Conservation (phyloP, 64 coral and sea anemone genomes). For the Anthopleura sola region DNA sequence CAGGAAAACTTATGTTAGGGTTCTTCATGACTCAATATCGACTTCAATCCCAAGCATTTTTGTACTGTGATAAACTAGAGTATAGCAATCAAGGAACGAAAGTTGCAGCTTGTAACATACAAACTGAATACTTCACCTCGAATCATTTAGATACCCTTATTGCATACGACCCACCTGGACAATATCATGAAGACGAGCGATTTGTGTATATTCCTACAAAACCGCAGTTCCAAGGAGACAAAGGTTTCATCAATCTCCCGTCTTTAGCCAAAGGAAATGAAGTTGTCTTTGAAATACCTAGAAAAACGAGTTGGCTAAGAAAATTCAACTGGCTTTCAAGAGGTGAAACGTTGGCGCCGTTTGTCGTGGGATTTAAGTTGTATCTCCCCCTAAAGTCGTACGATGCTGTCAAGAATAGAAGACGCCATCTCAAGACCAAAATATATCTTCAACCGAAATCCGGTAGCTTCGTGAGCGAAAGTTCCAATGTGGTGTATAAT, state of each 20-base stretch:
- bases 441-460: neutral
- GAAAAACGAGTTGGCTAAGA: slow-evolving; percentile 31
- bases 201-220: slow-evolving; percentile 45
- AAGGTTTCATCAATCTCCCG: slow-evolving; percentile 39
- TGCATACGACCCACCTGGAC: neutral
- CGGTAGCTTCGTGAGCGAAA: slow-evolving; percentile 7
- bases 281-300: slow-evolving; percentile 35
- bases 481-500: slow-evolving; percentile 20
- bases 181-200: slow-evolving; percentile 12
- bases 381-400: slow-evolving; percentile 50
- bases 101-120: neutral
- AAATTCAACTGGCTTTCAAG: slow-evolving; percentile 43
- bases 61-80: slow-evolving; percentile 49
- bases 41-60: slow-evolving; percentile 25
- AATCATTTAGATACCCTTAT: slow-evolving; percentile 1
- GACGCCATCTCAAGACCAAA: neutral
- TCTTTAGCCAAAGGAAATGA: slow-evolving; percentile 28
- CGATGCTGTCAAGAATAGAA: neutral
- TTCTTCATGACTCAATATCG: slow-evolving; percentile 44
- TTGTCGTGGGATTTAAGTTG: slow-evolving; percentile 43
- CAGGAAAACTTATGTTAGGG: slow-evolving; percentile 18
- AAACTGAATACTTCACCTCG: neutral
- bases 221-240: slow-evolving; percentile 24
- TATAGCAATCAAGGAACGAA: slow-evolving; percentile 30
- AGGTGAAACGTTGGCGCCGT: slow-evolving; percentile 33